Evolutionary conservation across 2,113 vertebrate genomes (phyloP), one percentile per base, ranked within the genome.

Genomic region (Psittacus erithacus): DNA sequence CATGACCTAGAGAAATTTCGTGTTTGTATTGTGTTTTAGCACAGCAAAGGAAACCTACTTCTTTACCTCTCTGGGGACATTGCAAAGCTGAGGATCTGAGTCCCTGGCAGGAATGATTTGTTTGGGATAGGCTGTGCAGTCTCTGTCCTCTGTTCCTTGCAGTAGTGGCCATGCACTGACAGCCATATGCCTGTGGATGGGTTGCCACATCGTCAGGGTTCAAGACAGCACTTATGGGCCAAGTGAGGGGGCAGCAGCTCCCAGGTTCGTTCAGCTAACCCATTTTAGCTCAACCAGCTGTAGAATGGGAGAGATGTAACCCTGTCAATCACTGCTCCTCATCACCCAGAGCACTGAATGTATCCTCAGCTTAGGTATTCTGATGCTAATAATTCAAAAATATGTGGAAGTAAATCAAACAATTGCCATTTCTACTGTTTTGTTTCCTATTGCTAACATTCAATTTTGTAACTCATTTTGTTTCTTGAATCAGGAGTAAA

Each of bases 121-220:
- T 19, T 18, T 80, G 31, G 10, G 47, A 27, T 12, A 39, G 9
- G 14, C 18, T 52, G 19, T 50, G 29, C 6, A 9, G 24, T 6
- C 55, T 13, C 83, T 49, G 17, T 55, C 31, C n/a, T 53, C 55
- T 86, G 41, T 17, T 38, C 9, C 10, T 6, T 70, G 46, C 23
- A 46, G 55, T 0, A 0, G 29, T 55, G 33, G 9, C 33, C 2
- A 3, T 38, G 10, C 35, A 38, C 8, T 14, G n/a, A 20, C 20
- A 59, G 31, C 9, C 29, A 27, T 7, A 2, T 49, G 23, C 10
- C 18, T 90, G 55, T 17, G 27, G 31, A 44, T 24, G 28, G 9
- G 31, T 31, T 67, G 31, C 46, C 77, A 55, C 19, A 18, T 71
- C 90, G 17, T 28, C 22, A 46, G 31, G 17, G 3, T 7, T 38